Evolutionary conservation across 2,888 invertebrate genomes (phyloP).

Genomic region (Oligia fasciuncula): DNA sequence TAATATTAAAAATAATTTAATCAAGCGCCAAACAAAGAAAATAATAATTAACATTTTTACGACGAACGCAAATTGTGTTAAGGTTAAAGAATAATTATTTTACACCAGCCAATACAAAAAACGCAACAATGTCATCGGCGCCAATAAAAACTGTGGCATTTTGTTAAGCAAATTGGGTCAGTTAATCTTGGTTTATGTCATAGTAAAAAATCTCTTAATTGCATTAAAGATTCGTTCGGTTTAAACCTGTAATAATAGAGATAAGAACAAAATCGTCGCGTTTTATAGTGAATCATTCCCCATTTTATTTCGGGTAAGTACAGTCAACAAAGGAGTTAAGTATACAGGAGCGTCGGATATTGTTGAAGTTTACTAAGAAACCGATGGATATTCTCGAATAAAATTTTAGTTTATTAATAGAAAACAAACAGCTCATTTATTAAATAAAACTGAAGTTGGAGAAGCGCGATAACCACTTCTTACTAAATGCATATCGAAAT

Average conservation of each 20-base stretch:
- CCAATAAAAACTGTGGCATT: constrained; percentile 51
- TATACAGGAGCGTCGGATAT: too few relatives aligned
- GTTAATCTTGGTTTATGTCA: constrained; percentile 59
- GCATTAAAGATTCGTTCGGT: constrained; percentile 38
- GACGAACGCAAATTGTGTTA: constrained; percentile 26
- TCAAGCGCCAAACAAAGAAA: background rate
- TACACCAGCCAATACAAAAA: constrained; percentile 50
- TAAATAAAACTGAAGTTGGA: too few relatives aligned
- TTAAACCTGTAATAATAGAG: constrained; percentile 15
- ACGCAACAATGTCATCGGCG: constrained; percentile 56
- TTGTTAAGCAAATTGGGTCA: constrained; percentile 52
- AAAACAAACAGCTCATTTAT: too few relatives aligned
- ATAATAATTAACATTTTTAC: constrained; percentile 28
- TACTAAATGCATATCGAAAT: too few relatives aligned
- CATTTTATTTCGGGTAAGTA: background rate
- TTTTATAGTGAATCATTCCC: background rate
- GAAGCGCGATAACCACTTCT: too few relatives aligned
- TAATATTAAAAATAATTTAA: constrained; percentile 10
- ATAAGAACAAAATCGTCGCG: constrained; percentile 8
- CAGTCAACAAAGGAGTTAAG: too few relatives aligned
- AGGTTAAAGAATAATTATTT: constrained; percentile 46
- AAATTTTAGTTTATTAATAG: too few relatives aligned
- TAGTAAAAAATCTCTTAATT: constrained; percentile 57
- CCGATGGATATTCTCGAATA: too few relatives aligned
- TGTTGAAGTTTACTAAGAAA: too few relatives aligned